Evolutionary conservation across 2,113 vertebrate species (phyloP), one percentile per base, ranked within the genome.

Genomic region (Otus sunia): DNA sequence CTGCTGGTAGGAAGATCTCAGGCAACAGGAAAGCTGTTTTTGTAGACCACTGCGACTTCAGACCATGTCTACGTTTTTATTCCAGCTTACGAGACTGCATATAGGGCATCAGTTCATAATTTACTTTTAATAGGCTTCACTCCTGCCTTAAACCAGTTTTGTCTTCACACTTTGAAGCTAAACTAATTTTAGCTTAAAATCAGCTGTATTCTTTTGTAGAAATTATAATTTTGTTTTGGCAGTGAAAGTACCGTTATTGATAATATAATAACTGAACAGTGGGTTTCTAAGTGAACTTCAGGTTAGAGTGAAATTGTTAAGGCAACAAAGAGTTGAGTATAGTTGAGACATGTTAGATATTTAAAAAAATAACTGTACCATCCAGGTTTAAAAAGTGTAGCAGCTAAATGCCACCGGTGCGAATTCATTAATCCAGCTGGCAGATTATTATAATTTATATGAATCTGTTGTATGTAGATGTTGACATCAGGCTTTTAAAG

Each of bases 401-500:
- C 86, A 96, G 71, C 25, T 85, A 67, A 92, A 85, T 58, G 72
- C 41, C 76, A 86, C 88, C 76, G 73, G 55, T 63, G 59, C 68
- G 53, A 96, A 62, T 59, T 79, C 53, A 82, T 52, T 50, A 43
- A 85, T 78, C 37, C 63, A 84, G 12, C 43, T 73, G 86, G 60
- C 88, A 81, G 88, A 59, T 36, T 49, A 37, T 34, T 63, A 18
- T 43, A 26, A 59, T 41, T 39, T 63, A 17, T 29, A 32, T 0
- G 1, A 62, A 91, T 59, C 80, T 74, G 30, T 66, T 80, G 12
- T 74, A 62, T 12, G 78, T 41, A 91, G 64, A 59, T 64, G 66
- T 32, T 83, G 84, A 58, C 50, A 88, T 60, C 47, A 92, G 83
- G 92, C 58, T 92, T 94, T 94, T 76, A 58, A 92, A 90, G 32